Evolutionary conservation across 2,113 vertebrate genomes (phyloP).

Genomic region (Vanacampus margaritifer): DNA sequence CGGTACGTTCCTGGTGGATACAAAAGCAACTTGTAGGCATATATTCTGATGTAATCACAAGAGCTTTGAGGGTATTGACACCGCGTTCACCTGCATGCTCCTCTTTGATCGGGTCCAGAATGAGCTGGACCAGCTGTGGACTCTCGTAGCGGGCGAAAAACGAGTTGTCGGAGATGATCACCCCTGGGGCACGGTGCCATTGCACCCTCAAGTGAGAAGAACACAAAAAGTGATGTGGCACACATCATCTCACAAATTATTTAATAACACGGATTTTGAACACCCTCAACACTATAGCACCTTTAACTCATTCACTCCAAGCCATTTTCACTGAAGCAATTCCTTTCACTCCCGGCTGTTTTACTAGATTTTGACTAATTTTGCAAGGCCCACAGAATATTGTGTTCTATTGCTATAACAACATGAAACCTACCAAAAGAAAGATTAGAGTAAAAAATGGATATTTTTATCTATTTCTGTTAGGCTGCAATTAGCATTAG

Average conservation of each 20-base stretch:
- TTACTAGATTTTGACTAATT: too few species aligned
- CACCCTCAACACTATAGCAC: not conserved
- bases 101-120: slow-evolving; percentile 68
- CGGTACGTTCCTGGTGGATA: slow-evolving; percentile 79
- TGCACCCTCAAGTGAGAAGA: slow-evolving; percentile 49
- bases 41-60: not conserved
- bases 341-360: too few species aligned
- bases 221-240: not conserved
- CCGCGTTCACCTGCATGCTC: slow-evolving; percentile 73
- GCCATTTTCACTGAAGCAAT: too few species aligned
- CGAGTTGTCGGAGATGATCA: slow-evolving; percentile 76
- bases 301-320: too few species aligned
- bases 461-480: too few species aligned
- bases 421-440: too few species aligned
- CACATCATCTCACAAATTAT: not conserved
- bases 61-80: not conserved
- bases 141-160: slow-evolving; percentile 66
- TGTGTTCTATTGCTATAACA: too few species aligned
- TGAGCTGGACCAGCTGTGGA: slow-evolving; percentile 45
- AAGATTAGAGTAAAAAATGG: too few species aligned
- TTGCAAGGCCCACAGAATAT: too few species aligned
- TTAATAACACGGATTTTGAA: not conserved
- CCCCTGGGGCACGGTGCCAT: slow-evolving; percentile 77
- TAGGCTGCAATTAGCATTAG: too few species aligned
- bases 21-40: too few species aligned